A percentile compares a stretch with the other conserved stretches of the same genome.
Conservation (phyloP, 1,140 invertebrate genomes). For the Nephila pilipes region DNA sequence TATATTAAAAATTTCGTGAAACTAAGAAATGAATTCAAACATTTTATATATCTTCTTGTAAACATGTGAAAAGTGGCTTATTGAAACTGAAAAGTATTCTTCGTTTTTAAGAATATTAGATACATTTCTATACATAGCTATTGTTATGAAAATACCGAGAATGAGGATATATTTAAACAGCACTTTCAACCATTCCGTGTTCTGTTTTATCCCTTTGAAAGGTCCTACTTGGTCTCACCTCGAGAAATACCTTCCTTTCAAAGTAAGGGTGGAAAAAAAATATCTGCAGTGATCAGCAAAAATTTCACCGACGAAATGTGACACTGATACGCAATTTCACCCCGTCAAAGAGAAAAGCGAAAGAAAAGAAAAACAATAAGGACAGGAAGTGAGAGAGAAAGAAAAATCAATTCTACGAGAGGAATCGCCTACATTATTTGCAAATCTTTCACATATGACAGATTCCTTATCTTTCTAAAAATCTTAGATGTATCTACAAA, state of each 20-base stretch:
- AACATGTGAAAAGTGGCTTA: too few relatives aligned
- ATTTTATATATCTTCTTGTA: too few relatives aligned
- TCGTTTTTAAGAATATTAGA: too few relatives aligned
- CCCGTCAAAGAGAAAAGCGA: slow-evolving; percentile 62
- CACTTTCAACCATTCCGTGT: neutral
- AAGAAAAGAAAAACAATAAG: slow-evolving; percentile 63
- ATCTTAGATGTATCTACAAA: slow-evolving; percentile 72
- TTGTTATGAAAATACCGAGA: neutral
- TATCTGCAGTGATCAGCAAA: slow-evolving; percentile 73
- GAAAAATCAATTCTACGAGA: slow-evolving; percentile 70
- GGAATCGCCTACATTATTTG: slow-evolving; percentile 75
- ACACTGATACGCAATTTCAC: slow-evolving; percentile 75
- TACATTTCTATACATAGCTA: too few relatives aligned
- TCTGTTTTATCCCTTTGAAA: slow-evolving; percentile 2
- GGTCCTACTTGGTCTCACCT: slow-evolving; percentile 46
- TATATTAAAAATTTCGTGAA: too few relatives aligned
- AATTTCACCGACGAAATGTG: slow-evolving; percentile 69
- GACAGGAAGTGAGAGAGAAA: slow-evolving; percentile 57
- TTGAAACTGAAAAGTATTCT: too few relatives aligned
- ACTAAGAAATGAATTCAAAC: too few relatives aligned
- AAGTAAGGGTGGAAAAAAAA: slow-evolving; percentile 46
- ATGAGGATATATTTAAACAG: neutral
- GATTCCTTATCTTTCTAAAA: slow-evolving; percentile 69
- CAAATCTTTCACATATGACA: slow-evolving; percentile 76
- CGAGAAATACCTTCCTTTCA: slow-evolving; percentile 42